A percentile compares a stretch with the other conserved stretches of the same genome.
These are phyloP conservation scores for Columba livia DNA, from an alignment of 2,113 vertebrate genomes.

Conservation along the genomic window DNA sequence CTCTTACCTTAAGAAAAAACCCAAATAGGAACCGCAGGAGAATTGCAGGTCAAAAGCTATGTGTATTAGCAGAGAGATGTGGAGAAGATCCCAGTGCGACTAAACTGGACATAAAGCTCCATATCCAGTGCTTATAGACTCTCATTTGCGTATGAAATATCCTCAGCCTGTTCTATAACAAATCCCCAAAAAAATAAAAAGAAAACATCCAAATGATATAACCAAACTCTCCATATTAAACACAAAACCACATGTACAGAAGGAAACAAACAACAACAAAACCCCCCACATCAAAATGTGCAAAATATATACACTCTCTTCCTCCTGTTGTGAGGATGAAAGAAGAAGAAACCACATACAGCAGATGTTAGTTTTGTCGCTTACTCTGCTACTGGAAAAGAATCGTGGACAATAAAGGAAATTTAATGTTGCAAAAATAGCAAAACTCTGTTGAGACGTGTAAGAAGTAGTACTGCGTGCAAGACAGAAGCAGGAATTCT, in stretches of 20 bases:
- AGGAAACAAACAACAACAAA: background rate
- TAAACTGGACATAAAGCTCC: background rate
- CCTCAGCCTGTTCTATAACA: background rate
- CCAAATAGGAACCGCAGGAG: background rate
- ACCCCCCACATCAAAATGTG: background rate
- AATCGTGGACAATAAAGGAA: background rate
- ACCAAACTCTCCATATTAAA: background rate
- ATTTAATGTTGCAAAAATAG: background rate
- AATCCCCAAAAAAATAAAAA: background rate
- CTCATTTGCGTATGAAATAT: background rate
- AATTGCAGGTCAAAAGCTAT: background rate
- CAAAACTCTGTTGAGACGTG: background rate
- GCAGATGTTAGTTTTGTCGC: conserved; percentile 12
- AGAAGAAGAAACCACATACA: background rate
- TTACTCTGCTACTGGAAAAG: background rate
- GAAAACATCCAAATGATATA: background rate
- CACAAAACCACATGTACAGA: background rate
- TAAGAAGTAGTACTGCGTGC: background rate
- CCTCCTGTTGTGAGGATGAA: background rate
- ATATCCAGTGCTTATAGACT: background rate
- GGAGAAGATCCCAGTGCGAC: background rate
- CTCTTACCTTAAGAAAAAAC: background rate
- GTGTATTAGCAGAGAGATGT: background rate
- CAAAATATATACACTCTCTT: background rate
- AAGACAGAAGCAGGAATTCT: background rate